Conservation (phyloP, 2,888 invertebrate species). For the Anoplius nigerrimus region DNA sequence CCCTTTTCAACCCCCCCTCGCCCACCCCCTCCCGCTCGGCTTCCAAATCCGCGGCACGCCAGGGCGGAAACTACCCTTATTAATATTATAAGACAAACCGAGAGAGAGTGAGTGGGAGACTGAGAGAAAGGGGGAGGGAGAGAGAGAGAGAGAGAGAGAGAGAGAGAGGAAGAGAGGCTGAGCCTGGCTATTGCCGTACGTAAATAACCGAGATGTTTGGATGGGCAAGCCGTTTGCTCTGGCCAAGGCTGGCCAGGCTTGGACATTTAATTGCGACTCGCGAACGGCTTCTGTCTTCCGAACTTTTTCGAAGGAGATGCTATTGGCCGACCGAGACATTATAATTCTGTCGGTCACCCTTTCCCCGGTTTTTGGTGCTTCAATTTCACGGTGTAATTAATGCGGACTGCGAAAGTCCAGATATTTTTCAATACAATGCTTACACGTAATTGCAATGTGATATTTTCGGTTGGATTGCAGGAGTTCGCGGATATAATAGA, state of each 20-base stretch:
- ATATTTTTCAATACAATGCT: too few relatives aligned
- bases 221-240: slow-evolving; percentile 49
- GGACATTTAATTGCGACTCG: slow-evolving; percentile 35
- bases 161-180: slow-evolving; percentile 11
- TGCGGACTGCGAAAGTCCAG: too few relatives aligned
- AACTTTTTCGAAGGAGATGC: too few relatives aligned
- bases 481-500: too few relatives aligned
- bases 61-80: slow-evolving; percentile 72
- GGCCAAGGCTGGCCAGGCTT: slow-evolving; percentile 7
- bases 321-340: neutral
- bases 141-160: slow-evolving; percentile 8
- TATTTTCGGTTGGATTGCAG: too few relatives aligned
- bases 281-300: slow-evolving; percentile 19
- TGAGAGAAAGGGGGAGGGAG: slow-evolving; percentile 4
- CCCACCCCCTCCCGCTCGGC: slow-evolving; percentile 54
- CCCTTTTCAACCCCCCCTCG: too few relatives aligned
- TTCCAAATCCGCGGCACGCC: slow-evolving; percentile 61
- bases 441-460: too few relatives aligned
- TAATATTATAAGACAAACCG: slow-evolving; percentile 73
- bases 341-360: too few relatives aligned
- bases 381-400: too few relatives aligned
- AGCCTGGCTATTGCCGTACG: slow-evolving; percentile 53
- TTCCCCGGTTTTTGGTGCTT: too few relatives aligned
- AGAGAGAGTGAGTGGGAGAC: slow-evolving; percentile 23
- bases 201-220: slow-evolving; percentile 69